Evolutionary conservation across 2,113 vertebrate genomes (phyloP).

Genomic region (Rallus limicola): DNA sequence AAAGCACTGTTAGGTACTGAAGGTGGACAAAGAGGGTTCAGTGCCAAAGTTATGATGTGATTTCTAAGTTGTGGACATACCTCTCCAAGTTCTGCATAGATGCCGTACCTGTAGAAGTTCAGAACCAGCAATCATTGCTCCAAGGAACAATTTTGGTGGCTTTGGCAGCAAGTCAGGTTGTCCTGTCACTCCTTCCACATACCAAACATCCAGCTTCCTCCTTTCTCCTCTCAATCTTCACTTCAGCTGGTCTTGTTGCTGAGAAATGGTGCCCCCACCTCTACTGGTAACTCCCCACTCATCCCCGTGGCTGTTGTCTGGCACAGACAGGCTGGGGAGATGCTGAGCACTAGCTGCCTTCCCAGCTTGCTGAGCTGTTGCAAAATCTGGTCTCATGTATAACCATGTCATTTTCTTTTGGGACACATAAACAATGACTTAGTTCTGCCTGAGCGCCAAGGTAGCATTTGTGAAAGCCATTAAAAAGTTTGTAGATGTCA

Average conservation of each 20-base stretch:
- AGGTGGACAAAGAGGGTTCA: neutral
- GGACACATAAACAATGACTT: neutral
- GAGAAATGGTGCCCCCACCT: neutral
- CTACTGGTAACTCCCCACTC: neutral
- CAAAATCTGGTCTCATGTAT: neutral
- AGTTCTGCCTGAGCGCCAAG: neutral
- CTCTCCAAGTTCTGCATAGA: neutral
- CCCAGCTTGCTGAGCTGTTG: neutral
- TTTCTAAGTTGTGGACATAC: neutral
- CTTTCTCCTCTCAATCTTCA: neutral
- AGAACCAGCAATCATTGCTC: neutral
- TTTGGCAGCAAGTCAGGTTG: neutral
- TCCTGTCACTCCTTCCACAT: neutral
- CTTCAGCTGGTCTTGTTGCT: neutral
- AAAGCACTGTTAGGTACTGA: neutral
- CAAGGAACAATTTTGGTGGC: neutral
- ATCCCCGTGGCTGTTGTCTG: neutral
- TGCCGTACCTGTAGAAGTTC: neutral
- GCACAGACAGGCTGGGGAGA: neutral
- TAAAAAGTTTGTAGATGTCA: conserved; percentile 71
- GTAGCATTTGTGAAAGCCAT: conserved; percentile 57
- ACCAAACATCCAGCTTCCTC: neutral
- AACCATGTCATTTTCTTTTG: neutral
- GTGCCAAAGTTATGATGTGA: neutral
- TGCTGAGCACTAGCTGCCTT: neutral